These are phyloP conservation scores for Stomorhina lunata DNA, from an alignment of 2,888 invertebrate genomes.

Conservation along the genomic window DNA sequence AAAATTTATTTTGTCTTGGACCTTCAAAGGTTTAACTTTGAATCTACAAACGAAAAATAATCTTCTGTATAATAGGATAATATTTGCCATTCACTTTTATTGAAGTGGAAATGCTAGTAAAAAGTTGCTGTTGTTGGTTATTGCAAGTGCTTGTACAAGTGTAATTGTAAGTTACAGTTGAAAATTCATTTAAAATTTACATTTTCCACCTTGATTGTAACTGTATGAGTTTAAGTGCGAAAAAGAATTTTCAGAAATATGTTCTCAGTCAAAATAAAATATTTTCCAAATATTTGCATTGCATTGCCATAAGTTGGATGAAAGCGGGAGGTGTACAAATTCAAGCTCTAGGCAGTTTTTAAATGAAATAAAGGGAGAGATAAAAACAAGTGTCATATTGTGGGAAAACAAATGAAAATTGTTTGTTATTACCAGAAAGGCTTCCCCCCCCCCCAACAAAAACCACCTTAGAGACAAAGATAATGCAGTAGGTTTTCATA, in stretches of 20 bases:
- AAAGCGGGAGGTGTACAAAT: neutral
- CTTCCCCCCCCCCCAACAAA: conserved; percentile 2
- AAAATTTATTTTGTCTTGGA: too few species aligned
- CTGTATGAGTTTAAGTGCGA: neutral
- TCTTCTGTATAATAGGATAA: conserved; percentile 55
- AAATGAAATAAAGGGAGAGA: neutral
- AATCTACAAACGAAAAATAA: neutral
- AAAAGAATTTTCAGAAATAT: conserved; percentile 11
- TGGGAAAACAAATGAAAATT: conserved; percentile 55
- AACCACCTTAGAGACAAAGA: conserved; percentile 41
- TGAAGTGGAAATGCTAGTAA: conserved; percentile 54
- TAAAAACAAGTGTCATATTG: conserved; percentile 57
- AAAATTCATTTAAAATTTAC: conserved; percentile 56
- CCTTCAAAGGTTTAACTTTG: too few species aligned
- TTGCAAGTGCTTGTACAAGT: neutral
- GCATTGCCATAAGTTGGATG: neutral
- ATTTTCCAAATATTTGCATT: conserved; percentile 46
- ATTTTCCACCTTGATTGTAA: conserved; percentile 3
- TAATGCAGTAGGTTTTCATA: conserved; percentile 54
- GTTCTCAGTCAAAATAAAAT: conserved; percentile 46
- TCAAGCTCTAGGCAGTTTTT: neutral
- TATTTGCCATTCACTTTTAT: conserved; percentile 60
- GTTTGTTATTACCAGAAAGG: conserved; percentile 1
- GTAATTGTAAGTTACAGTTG: conserved; percentile 51
- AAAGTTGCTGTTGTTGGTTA: conserved; percentile 4